phyloP scores from a whole-genome alignment of 2,797 vertebrate genomes.

The Chelon labrosus region DNA sequence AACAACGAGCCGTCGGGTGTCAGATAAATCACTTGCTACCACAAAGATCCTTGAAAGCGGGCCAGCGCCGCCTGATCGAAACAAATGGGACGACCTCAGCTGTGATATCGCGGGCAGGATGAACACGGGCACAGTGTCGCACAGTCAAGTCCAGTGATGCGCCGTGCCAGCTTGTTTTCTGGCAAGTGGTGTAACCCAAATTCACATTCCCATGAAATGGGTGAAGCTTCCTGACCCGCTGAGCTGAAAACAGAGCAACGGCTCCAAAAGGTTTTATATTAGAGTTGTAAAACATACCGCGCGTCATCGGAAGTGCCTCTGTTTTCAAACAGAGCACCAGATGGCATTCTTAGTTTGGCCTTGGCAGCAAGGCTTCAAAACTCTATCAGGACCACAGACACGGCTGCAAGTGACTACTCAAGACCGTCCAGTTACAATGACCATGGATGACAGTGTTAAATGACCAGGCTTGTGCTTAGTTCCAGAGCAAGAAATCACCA shows the following conservation, averaged over 20 bases:
- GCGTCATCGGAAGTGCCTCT: slow-evolving; percentile 4
- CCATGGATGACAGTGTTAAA: too few species aligned
- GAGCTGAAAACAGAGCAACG: slow-evolving; percentile 18
- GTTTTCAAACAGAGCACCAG: slow-evolving; percentile 17
- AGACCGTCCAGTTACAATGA: too few species aligned
- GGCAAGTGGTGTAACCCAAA: slow-evolving; percentile 24
- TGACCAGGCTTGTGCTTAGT: too few species aligned
- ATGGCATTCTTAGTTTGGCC: background rate
- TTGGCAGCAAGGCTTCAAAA: background rate
- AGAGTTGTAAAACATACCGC: slow-evolving; percentile 14
- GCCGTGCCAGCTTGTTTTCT: slow-evolving; percentile 13
- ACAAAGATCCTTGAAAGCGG: slow-evolving; percentile 52
- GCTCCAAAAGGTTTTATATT: slow-evolving; percentile 1
- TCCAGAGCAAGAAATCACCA: background rate
- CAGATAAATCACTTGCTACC: slow-evolving; percentile 43
- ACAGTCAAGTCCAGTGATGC: slow-evolving; percentile 22
- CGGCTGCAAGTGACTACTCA: background rate
- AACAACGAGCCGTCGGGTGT: slow-evolving; percentile 33
- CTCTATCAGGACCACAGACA: background rate
- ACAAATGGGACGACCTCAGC: slow-evolving; percentile 48
- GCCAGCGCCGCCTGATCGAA: slow-evolving; percentile 36
- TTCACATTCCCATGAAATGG: slow-evolving; percentile 26
- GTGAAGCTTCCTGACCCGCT: slow-evolving; percentile 12
- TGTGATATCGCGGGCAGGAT: slow-evolving; percentile 26
- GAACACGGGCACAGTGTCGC: slow-evolving; percentile 32